Base-by-base conservation (phyloP, 2,113 vertebrate species). In the Trachemys scripta region DNA sequence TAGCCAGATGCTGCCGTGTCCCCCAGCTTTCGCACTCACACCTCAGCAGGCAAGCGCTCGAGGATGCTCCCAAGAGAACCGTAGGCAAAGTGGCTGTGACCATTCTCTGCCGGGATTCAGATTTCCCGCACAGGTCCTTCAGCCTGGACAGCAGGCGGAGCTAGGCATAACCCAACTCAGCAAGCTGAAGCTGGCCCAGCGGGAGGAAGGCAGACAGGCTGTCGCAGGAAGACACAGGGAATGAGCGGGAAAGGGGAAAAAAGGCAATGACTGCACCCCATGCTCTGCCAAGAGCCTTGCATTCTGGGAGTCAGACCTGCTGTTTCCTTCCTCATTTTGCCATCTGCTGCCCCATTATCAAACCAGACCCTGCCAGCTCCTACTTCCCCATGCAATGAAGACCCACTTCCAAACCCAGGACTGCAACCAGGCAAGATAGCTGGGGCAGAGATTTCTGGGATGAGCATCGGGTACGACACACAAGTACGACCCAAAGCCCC, bases 391-490 rank as follows among this genome's bases (percentile, higher is more conserved):
- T 10, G 1, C 78, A 75, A 62, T 5, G 80, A 85, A 93, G 88
- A 94, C 87, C 90, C 80, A 35, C 0, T 80, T 88, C 59, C 57
- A 20, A 35, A 85, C 47, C 85, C 85, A 82, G 96, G 94, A 87
- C 94, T 22, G 20, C 5, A 90, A 96, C 93, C 80, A 89, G 94
- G 90, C 86, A 92, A 90, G 92, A 85, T 59, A 89, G 94, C 1
- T 92, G 94, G 81, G 93, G 42, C 8, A 38, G 10, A 11, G 83
- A 75, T 42, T 38, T 38, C 42, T 42, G 17, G n/a, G n/a, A 75
- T 42, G 69, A 24, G 38, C n/a, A 42, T n/a, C 2, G 5, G 86
- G 81, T 11, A 88, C 89, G 72, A 54, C 88, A 94, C 80, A 87
- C 72, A 49, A 45, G 85, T 54, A 42, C 45, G 82, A 90, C 47